Percentiles rank a stretch among this genome's conserved stretches.
Evolutionary conservation across 2,888 invertebrate species (phyloP).

Genomic region (Merodon equestris): DNA sequence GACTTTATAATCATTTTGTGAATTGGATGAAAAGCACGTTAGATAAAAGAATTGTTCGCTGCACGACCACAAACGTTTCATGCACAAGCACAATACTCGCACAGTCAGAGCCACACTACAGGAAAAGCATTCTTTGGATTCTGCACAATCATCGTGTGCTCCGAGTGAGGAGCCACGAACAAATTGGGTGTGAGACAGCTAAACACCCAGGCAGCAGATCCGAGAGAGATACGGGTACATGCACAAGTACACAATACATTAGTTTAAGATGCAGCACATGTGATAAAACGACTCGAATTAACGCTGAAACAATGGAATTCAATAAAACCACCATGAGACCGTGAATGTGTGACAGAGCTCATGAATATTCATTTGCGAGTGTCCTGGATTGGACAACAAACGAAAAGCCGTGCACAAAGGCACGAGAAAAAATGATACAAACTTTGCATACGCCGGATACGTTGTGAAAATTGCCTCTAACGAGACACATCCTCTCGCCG

Average conservation of each 20-base stretch:
- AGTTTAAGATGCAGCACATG: constrained; percentile 34
- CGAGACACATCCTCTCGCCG: constrained; percentile 58
- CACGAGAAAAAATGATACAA: background rate
- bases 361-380: constrained; percentile 61
- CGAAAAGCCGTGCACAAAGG: constrained; percentile 8
- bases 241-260: background rate
- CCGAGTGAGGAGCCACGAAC: constrained; percentile 34
- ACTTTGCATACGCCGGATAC: constrained; percentile 50
- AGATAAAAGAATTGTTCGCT: no score
- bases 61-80: no score
- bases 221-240: constrained; percentile 12
- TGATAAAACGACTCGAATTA: constrained; percentile 49
- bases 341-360: constrained; percentile 31
- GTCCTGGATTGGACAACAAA: constrained; percentile 55
- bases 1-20: no score
- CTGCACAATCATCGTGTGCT: constrained; percentile 43
- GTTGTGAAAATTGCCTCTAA: constrained; percentile 65
- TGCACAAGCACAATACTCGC: no score
- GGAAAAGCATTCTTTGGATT: no score
- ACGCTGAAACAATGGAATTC: constrained; percentile 63
- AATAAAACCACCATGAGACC: constrained; percentile 55
- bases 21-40: no score
- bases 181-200: constrained; percentile 53
- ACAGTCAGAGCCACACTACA: no score
- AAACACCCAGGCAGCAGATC: constrained; percentile 11